These are phyloP conservation scores for Mustela nigripes DNA, from an alignment of 2,113 vertebrate species.

Conservation along the genomic window DNA sequence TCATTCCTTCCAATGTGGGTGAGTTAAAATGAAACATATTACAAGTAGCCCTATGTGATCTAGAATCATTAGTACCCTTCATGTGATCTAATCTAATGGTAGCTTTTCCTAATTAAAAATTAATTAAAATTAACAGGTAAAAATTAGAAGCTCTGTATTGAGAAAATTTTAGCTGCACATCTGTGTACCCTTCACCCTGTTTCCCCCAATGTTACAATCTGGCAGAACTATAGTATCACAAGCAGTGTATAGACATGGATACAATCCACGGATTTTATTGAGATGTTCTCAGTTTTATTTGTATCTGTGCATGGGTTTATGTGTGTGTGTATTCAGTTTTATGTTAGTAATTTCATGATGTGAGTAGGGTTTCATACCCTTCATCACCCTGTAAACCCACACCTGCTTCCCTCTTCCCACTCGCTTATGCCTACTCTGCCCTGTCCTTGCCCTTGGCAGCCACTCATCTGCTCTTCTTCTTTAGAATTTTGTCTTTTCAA, in stretches of 20 bases:
- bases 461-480: neutral
- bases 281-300: neutral
- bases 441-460: neutral
- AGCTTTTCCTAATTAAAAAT: conserved; percentile 28
- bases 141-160: conserved; percentile 1
- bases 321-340: neutral
- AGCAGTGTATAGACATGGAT: neutral
- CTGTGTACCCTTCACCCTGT: neutral
- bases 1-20: neutral
- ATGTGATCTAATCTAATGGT: neutral
- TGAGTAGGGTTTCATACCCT: neutral
- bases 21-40: conserved; percentile 4
- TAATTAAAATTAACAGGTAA: neutral
- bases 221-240: neutral
- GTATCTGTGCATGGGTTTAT: neutral
- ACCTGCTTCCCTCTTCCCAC: neutral
- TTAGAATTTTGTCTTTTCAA: conserved; percentile 50
- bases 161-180: neutral
- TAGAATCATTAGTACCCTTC: neutral
- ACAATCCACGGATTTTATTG: neutral
- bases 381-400: neutral
- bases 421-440: neutral
- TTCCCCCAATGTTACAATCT: neutral
- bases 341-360: neutral
- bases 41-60: neutral